Base-by-base conservation (phyloP, 2,888 invertebrate genomes). In the Margaritifera margaritifera region DNA sequence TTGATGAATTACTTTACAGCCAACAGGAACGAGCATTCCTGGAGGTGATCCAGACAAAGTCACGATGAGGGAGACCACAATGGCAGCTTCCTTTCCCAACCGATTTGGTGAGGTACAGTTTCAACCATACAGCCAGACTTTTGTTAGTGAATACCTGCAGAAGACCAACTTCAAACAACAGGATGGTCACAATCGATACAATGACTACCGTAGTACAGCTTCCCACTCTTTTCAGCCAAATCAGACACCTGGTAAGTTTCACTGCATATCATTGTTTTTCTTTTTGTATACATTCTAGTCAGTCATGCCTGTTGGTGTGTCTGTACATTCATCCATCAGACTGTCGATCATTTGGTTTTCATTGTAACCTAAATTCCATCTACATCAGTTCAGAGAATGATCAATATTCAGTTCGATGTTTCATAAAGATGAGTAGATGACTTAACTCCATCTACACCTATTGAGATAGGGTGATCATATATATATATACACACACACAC, bases 11-110 rank as follows among this genome's bases (percentile, higher is more conserved):
- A 50, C 18, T 56, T 66, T 68, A 18, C 71, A 87, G 87, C 86
- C 86, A 6, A 78, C 79, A 24, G 83, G 86, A 58, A 81, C 85
- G 31, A 87, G 83, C 70, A 83, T 88, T 19, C 88, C 88, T 4
- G 72, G 73, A 50, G 88, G 88, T 15, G 88, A 88, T 70, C 75
- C 77, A 4, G 80, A 75, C 27, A 86, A 86, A 67, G 81, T 82
- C 50, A 68, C 68, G 2, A 74, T 74, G 58, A 73, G 77, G 59
- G 77, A 76, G 56, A 85, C 86, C 18, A 84, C 84, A 0, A 86
- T 85, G 79, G 79, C 80, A 66, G 75, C 74, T 4, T 84, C 86
- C 6, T 86, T 71, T 64, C 71, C 70, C 24, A 64, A 77, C 65
- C 59, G 66, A 6, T 78, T 76, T 24, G 71, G 70, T 53, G 64